phyloP scores from a whole-genome alignment of 1,140 invertebrate species.

The Stenopsyche tienmushanensis region DNA sequence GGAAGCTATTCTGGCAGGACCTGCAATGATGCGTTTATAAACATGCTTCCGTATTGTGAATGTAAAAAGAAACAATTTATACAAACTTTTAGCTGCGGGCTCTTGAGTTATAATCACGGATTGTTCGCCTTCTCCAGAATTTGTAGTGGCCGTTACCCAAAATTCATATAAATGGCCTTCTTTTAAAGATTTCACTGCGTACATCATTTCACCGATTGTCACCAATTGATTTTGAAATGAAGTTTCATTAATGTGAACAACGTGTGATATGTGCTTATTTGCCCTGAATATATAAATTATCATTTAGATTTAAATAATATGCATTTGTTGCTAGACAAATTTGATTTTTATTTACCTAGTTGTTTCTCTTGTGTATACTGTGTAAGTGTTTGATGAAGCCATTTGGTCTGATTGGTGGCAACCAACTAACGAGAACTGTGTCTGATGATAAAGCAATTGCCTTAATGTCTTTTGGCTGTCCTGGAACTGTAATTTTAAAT shows the following conservation, averaged over 20 bases:
- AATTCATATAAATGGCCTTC: constrained; percentile 73
- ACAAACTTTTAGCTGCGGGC: constrained; percentile 29
- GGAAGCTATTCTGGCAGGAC: constrained; percentile 68
- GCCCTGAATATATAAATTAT: constrained; percentile 11
- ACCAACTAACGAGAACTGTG: constrained; percentile 81
- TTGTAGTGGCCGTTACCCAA: constrained; percentile 84
- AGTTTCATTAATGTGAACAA: constrained; percentile 14
- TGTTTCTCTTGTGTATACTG: constrained; percentile 74
- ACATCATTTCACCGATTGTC: constrained; percentile 48
- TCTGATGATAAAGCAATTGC: constrained; percentile 75
- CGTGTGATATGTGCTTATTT: constrained; percentile 25
- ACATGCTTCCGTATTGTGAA: background rate
- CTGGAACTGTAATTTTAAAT: constrained; percentile 64
- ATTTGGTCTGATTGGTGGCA: constrained; percentile 75
- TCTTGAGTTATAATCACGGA: constrained; percentile 43
- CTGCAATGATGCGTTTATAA: constrained; percentile 46
- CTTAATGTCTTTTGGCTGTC: constrained; percentile 78
- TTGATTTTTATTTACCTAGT: constrained; percentile 49
- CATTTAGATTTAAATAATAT: constrained; percentile 9
- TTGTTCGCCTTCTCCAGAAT: constrained; percentile 71
- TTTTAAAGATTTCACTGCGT: constrained; percentile 48
- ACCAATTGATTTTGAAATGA: constrained; percentile 43
- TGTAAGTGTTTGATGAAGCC: constrained; percentile 80
- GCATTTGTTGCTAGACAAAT: background rate
- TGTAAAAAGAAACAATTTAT: background rate